phyloP scores from a whole-genome alignment of 1,140 invertebrate species.

The Teleopsis dalmanni region DNA sequence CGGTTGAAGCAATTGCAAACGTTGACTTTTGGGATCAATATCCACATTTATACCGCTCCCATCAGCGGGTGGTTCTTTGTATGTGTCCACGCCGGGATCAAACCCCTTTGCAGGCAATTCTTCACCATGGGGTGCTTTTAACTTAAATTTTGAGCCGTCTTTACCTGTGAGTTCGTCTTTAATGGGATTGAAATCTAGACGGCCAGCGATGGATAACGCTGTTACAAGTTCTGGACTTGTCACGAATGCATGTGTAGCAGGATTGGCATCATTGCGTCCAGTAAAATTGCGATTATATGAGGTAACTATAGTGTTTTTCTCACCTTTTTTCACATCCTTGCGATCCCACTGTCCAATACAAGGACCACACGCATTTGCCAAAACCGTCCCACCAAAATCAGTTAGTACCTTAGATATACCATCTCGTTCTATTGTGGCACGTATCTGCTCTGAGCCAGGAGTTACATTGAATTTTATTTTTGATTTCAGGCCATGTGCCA shows the following conservation, averaged over 20 bases:
- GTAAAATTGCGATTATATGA: constrained; percentile 99
- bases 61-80: constrained; percentile 74
- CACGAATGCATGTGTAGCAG: constrained; percentile 96
- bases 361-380: constrained; percentile 98
- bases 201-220: constrained; percentile 89
- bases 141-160: constrained; percentile 87
- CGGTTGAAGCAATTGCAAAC: constrained; percentile 89
- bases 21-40: constrained; percentile 82
- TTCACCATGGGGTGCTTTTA: constrained; percentile 84
- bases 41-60: constrained; percentile 57
- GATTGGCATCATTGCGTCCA: constrained; percentile 96
- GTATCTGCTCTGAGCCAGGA: constrained; percentile 96
- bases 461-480: constrained; percentile 98
- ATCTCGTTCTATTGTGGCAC: constrained; percentile 97
- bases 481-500: constrained; percentile 88
- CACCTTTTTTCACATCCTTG: constrained; percentile 95
- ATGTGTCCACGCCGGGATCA: constrained; percentile 95
- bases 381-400: constrained; percentile 62
- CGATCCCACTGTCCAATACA: constrained; percentile 99
- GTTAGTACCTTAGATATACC: constrained; percentile 74
- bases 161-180: constrained; percentile 72
- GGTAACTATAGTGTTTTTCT: constrained; percentile 99
- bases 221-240: constrained; percentile 98
- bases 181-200: constrained; percentile 90
- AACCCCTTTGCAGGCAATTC: constrained; percentile 90